A percentile compares a stretch with the other conserved stretches of the same genome.
Conservation (phyloP, 53 echinoderm and acorn worm species). For the Glandiceps talaboti region DNA sequence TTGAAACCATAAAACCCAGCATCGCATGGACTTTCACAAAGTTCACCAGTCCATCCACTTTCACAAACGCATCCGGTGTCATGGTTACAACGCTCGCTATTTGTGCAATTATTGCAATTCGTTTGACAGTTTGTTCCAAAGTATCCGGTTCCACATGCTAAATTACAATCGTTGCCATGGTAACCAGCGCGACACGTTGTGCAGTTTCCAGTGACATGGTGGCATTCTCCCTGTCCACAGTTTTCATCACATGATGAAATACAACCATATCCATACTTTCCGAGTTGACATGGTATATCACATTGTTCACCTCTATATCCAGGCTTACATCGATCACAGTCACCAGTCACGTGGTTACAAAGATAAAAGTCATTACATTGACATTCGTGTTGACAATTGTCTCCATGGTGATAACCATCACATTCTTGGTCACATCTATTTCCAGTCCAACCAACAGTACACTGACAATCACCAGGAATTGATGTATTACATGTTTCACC, state of each 20-base stretch:
- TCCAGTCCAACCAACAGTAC: neutral
- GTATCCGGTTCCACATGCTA: conserved; percentile 12
- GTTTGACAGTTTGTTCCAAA: conserved; percentile 21
- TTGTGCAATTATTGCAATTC: conserved; percentile 5
- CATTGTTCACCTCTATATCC: neutral
- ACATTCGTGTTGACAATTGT: neutral
- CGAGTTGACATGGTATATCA: neutral
- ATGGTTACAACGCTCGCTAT: conserved; percentile 14
- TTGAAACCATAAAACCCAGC: too few species aligned
- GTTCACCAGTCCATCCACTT: too few species aligned
- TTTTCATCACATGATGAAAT: neutral
- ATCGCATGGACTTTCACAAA: too few species aligned
- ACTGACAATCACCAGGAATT: neutral
- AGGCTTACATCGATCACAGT: neutral
- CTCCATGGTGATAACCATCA: neutral
- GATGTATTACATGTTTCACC: neutral
- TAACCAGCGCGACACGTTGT: conserved; percentile 10
- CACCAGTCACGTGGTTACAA: neutral
- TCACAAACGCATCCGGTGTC: neutral
- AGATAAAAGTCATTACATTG: neutral
- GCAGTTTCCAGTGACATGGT: neutral
- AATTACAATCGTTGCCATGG: conserved; percentile 19
- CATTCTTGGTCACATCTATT: neutral
- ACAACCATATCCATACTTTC: neutral
- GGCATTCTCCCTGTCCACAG: neutral